These are phyloP conservation scores for Scotopteryx bipunctaria DNA, from an alignment of 2,888 invertebrate genomes.

Conservation along the genomic window DNA sequence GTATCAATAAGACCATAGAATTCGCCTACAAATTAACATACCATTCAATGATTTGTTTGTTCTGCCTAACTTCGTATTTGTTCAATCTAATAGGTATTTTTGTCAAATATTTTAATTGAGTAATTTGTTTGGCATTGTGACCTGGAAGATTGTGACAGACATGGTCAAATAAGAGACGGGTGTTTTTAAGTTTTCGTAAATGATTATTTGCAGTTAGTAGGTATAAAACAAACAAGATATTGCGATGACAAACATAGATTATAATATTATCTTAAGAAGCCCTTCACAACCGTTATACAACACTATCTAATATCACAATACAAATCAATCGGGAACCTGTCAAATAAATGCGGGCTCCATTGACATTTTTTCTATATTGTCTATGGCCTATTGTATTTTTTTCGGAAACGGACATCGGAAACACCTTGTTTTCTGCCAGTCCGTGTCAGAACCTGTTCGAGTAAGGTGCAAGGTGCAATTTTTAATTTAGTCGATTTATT, in stretches of 20 bases:
- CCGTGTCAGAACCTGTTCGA: conserved; percentile 66
- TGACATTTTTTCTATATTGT: conserved; percentile 34
- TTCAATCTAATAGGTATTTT: too few relatives aligned
- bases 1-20: background rate
- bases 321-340: conserved; percentile 45
- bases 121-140: too few relatives aligned
- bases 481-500: conserved; percentile 23
- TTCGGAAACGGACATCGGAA: conserved; percentile 74
- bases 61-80: too few relatives aligned
- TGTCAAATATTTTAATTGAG: too few relatives aligned
- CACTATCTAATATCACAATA: conserved; percentile 44
- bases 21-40: background rate
- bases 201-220: too few relatives aligned
- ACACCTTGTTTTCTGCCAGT: conserved; percentile 65
- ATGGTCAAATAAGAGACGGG: too few relatives aligned
- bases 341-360: conserved; percentile 43
- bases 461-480: conserved; percentile 65
- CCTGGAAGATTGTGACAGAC: too few relatives aligned
- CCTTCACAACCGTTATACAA: conserved; percentile 33
- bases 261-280: conserved; percentile 26
- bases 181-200: too few relatives aligned
- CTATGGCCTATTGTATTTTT: conserved; percentile 53
- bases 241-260: conserved; percentile 2
- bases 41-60: background rate
- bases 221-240: background rate